Conservation (phyloP, 2,113 vertebrate genomes). For the Carollia perspicillata region DNA sequence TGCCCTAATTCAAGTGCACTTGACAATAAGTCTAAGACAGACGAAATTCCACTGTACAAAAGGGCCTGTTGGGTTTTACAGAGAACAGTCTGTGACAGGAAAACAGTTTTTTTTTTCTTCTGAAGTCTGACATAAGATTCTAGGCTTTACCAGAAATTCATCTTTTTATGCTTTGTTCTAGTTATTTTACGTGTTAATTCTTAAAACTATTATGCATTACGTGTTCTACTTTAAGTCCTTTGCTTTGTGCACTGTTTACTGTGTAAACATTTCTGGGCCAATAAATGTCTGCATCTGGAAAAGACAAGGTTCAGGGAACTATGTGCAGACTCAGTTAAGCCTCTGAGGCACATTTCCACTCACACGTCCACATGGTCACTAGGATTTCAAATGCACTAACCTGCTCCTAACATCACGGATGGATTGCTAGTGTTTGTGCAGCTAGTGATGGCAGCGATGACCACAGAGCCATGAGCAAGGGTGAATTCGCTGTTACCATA, state of each 20-base stretch:
- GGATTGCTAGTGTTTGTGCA: constrained; percentile 99
- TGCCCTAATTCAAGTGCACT: not conserved
- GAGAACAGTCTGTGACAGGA: not conserved
- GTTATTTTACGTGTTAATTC: constrained; percentile 14
- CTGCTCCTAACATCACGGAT: constrained; percentile 97
- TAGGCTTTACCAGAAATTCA: constrained; percentile 5
- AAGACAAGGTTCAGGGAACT: not conserved
- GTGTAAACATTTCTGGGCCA: not conserved
- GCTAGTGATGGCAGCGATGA: constrained; percentile 98
- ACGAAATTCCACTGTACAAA: not conserved
- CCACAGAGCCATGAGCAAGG: constrained; percentile 93
- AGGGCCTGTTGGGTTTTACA: not conserved
- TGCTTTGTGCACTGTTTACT: not conserved
- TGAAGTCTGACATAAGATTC: not conserved
- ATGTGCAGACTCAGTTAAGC: not conserved
- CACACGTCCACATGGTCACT: too few relatives aligned
- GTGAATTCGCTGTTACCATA: constrained; percentile 85
- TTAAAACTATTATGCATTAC: not conserved
- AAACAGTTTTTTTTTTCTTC: not conserved
- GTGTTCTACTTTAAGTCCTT: not conserved
- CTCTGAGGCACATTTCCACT: not conserved
- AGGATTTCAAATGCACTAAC: constrained; percentile 77
- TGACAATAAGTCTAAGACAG: not conserved
- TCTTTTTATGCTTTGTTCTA: not conserved
- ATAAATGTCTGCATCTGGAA: not conserved